Evolutionary conservation across 2,888 invertebrate genomes (phyloP).

Genomic region (Yponomeuta malinellus): DNA sequence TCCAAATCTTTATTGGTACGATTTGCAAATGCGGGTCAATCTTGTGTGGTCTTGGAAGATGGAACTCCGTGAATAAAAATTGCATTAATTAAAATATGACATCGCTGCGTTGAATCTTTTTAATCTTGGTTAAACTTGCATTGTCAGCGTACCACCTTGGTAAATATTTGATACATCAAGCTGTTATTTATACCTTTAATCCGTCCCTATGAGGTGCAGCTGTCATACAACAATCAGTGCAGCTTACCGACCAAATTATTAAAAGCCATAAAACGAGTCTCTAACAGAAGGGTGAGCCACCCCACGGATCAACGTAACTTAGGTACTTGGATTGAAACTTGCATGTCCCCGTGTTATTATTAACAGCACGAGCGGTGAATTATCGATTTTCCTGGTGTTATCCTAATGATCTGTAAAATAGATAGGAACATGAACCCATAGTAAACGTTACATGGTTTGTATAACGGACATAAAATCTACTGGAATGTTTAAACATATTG

Average conservation of each 20-base stretch:
- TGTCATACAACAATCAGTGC: constrained; percentile 67
- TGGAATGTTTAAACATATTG: too few relatives aligned
- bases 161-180: constrained; percentile 29
- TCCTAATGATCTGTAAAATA: background rate
- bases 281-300: constrained; percentile 65
- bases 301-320: constrained; percentile 42
- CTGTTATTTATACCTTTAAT: constrained; percentile 52
- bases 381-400: constrained; percentile 39
- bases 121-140: background rate
- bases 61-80: background rate
- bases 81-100: background rate
- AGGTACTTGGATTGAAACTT: constrained; percentile 56
- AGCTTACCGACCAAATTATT: constrained; percentile 71
- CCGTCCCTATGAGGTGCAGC: constrained; percentile 56
- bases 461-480: background rate
- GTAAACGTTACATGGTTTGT: background rate
- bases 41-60: background rate
- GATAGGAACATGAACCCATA: background rate
- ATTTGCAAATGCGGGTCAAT: background rate
- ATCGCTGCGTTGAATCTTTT: background rate
- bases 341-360: constrained; percentile 61
- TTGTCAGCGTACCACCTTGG: constrained; percentile 11
- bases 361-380: constrained; percentile 49
- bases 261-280: constrained; percentile 74
- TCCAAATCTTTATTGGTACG: background rate